Base-by-base conservation (phyloP, 2,888 invertebrate genomes). In the Tryphoninae sp. region DNA sequence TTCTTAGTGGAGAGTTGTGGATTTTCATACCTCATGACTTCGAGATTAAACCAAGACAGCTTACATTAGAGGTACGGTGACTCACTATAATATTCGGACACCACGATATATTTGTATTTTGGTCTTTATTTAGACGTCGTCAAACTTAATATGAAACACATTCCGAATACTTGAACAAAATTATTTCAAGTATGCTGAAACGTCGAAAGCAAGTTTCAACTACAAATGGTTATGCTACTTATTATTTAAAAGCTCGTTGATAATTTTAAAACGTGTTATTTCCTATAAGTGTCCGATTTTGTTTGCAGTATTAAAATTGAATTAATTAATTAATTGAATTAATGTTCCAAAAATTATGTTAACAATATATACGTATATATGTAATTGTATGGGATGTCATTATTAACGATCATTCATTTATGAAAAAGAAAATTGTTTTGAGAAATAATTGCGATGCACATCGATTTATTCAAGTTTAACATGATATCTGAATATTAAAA, bases 221-320 rank as follows among this genome's bases (percentile, higher is more conserved):
- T 19, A 19, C 19, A 19, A 78, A 83, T 72, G 0, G 59, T 75
- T 16, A 49, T 72, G 22, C 33, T 73, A 0, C 49, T 49, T 49
- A 49, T 3, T 49, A 49, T 49, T 49, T 49, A 49, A 49, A 49
- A 49, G 49, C 2, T 49, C 49, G 49, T 49, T 49, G 49, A 49
- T 49, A 49, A 49, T 49, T 49, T 49, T 49, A 49, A 49, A 6
- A 49, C 49, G 49, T 49, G 19, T 1, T 1, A 19, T 19, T 19
- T 19, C 19, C 19, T 19, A 1, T 19, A 19, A 19, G 19, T 19
- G 49, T 1, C 49, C 49, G 49, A 49, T 1, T 49, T 13, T 49
- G 2, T 49, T 49, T 49, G 9, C 49, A 49, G 8, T 49, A 49
- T 49, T 9, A 2, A 49, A 49, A 49, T 49, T 1, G 2, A 49